Base-by-base conservation (phyloP, 2,797 vertebrate genomes). In the Sebastes jordani region DNA sequence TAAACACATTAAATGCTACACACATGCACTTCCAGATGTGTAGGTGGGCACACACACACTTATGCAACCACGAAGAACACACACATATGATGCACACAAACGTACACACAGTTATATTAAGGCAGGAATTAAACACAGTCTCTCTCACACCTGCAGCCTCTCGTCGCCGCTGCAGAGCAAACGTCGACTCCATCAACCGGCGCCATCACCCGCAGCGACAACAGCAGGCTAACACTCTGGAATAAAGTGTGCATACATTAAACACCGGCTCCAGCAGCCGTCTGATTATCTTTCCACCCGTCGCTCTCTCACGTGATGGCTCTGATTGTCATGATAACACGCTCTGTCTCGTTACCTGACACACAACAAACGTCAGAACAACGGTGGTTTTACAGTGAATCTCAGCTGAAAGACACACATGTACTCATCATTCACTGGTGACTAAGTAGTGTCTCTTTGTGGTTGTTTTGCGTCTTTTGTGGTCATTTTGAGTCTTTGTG, bases 191-290 rank as follows among this genome's bases (percentile, higher is more conserved):
- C 72, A 67, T 85, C 80, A 76, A 11, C 11, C 22, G 1, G 5
- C 22, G 46, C 61, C 20, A 78, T 90, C 78, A 76, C 67, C 80
- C 2, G 29, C 71, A 36, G 78, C 63, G 74, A 77, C 85, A 84
- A 23, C 87, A 73, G 66, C 83, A 72, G 65, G 67, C 55, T 81
- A 46, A 76, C 61, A 2, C 87, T 49, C 30, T 0, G 23, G 52
- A 61, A 69, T 68, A 16, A 73, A 74, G 52, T 54, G 1, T 4
- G 78, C 76, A 76, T 49, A 38, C 58, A 76, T 86, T 66, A 78
- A 64, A 78, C 63, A 23, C 36, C 59, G 52, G 36, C 14, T 49
- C 9, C 42, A 42, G 60, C 71, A 62, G 1, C 52, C 9, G 11
- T 36, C 66, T 72, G 46, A 75, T 80, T 75, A 14, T 68, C 55